Evolutionary conservation across 1,140 invertebrate genomes (phyloP).

Genomic region (Drosophila punjabiensis): DNA sequence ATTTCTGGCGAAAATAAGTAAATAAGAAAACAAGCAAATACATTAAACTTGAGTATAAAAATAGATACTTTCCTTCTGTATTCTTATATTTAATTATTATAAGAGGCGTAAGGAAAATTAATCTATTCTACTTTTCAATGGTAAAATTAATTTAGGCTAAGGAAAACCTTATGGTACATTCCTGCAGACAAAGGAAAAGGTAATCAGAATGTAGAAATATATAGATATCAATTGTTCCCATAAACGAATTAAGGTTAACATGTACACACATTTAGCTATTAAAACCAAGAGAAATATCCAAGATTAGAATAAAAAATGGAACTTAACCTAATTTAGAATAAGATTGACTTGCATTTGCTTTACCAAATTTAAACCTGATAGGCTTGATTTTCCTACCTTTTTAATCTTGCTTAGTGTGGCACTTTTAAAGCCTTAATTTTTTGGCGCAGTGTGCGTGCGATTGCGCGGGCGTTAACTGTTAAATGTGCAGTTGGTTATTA

Average conservation of each 20-base stretch:
- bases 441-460: slow-evolving; percentile 20
- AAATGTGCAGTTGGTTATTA: slow-evolving; percentile 64
- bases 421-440: neutral
- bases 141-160: too few species aligned
- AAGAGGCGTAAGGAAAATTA: neutral
- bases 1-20: neutral
- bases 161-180: too few species aligned
- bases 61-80: neutral
- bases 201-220: too few species aligned
- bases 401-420: neutral
- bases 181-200: too few species aligned
- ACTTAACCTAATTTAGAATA: too few species aligned
- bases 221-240: too few species aligned
- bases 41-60: neutral
- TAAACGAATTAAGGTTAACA: too few species aligned
- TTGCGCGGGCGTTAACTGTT: slow-evolving; percentile 56
- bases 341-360: too few species aligned
- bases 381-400: too few species aligned
- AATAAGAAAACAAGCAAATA: neutral
- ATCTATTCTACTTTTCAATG: neutral
- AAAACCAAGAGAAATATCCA: too few species aligned
- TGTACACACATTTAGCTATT: too few species aligned
- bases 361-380: neutral
- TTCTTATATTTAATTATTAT: neutral
- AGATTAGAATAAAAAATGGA: too few species aligned